A percentile compares a stretch with the other conserved stretches of the same genome.
Evolutionary conservation across 23 tunicate genomes (phyloP).

Genomic region (Oikopleura albicans): DNA sequence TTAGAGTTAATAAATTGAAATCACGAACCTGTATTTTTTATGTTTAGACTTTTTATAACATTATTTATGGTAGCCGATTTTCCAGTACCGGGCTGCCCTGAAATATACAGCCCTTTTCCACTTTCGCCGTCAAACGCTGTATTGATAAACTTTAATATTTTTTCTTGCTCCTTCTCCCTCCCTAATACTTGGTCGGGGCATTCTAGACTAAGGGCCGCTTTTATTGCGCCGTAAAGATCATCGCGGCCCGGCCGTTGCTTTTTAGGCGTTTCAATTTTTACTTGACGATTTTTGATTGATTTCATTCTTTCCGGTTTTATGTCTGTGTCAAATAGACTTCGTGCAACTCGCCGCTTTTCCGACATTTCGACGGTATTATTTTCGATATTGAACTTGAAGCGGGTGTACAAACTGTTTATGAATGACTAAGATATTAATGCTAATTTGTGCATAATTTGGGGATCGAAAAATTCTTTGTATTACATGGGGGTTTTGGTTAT

Average conservation of each 20-base stretch:
- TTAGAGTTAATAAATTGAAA: background rate
- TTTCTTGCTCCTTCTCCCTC: background rate
- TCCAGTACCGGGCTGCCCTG: constrained; percentile 95
- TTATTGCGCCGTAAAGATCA: background rate
- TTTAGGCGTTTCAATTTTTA: background rate
- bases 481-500: too few species aligned
- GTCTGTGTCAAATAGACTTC: background rate
- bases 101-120: constrained; percentile 29
- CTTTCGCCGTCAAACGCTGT: background rate
- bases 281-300: background rate
- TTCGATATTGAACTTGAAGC: background rate
- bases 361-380: background rate
- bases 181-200: background rate
- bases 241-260: background rate
- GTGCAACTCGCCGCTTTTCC: background rate
- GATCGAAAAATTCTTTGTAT: too few species aligned
- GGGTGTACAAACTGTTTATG: background rate
- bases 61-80: constrained; percentile 32
- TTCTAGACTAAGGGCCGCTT: background rate
- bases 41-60: background rate
- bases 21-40: background rate
- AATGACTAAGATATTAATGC: too few species aligned
- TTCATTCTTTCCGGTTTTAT: background rate
- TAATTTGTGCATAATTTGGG: too few species aligned
- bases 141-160: background rate